Evolutionary conservation across 2,113 vertebrate genomes (phyloP).

Genomic region (Notarius lentiginosus): DNA sequence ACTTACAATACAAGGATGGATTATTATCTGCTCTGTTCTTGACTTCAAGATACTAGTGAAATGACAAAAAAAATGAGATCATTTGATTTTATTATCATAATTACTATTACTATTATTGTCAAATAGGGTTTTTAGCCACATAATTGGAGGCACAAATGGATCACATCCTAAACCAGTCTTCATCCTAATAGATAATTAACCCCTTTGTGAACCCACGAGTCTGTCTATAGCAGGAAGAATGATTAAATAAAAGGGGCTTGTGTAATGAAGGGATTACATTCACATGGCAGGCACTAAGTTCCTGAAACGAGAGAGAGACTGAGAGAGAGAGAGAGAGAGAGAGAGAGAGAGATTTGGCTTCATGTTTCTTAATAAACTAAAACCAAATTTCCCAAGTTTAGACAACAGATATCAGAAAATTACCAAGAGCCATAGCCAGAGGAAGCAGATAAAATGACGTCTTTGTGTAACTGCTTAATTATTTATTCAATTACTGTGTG

Average conservation of each 20-base stretch:
- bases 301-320: not conserved
- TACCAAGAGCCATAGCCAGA: not conserved
- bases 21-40: conserved; percentile 11
- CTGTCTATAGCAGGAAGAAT: conserved; percentile 16
- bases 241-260: conserved; percentile 27
- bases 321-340: conserved; percentile 4
- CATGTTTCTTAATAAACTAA: not conserved
- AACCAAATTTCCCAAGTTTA: conserved; percentile 3
- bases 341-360: not conserved
- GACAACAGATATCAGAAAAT: not conserved
- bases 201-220: conserved; percentile 13
- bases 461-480: not conserved
- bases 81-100: conserved; percentile 1
- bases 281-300: not conserved
- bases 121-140: not conserved
- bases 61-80: not conserved
- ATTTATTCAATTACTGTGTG: conserved; percentile 25
- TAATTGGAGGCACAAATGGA: conserved; percentile 1
- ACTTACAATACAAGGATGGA: not conserved
- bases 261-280: conserved; percentile 24
- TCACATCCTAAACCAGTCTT: conserved; percentile 29
- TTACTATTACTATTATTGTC: conserved; percentile 8
- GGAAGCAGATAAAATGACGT: not conserved
- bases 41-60: not conserved
- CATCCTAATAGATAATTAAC: conserved; percentile 35